A percentile compares a stretch with the other conserved stretches of the same genome.
These are phyloP conservation scores for Gymnosoma rotundatum DNA, from an alignment of 2,888 invertebrate species.

Conservation along the genomic window DNA sequence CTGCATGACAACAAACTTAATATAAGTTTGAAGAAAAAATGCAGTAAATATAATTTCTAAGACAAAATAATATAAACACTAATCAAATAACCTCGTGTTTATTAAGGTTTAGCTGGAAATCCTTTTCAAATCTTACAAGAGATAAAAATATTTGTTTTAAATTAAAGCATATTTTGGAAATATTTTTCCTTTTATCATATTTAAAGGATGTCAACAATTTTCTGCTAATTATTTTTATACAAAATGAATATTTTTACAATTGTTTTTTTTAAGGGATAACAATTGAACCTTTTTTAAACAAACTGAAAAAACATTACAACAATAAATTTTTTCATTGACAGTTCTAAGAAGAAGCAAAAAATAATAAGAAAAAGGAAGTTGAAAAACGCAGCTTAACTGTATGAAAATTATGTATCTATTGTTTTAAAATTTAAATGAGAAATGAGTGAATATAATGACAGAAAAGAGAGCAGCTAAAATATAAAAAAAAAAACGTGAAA, in stretches of 20 bases:
- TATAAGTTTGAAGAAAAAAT: too few species aligned
- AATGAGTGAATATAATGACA: slow-evolving; percentile 15
- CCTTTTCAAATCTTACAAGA: too few species aligned
- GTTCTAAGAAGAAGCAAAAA: slow-evolving; percentile 8
- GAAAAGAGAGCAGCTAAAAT: slow-evolving; percentile 14
- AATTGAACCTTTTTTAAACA: slow-evolving; percentile 8
- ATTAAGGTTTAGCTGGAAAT: too few species aligned
- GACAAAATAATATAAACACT: too few species aligned
- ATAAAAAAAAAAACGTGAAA: neutral
- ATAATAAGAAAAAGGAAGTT: slow-evolving; percentile 15
- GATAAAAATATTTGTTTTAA: too few species aligned
- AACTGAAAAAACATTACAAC: slow-evolving; percentile 8
- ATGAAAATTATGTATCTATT: slow-evolving; percentile 64
- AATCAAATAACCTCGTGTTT: too few species aligned
- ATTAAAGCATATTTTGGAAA: neutral
- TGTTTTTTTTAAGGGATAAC: neutral
- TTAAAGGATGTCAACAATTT: slow-evolving; percentile 22
- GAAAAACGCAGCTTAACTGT: slow-evolving; percentile 31
- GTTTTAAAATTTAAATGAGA: slow-evolving; percentile 54
- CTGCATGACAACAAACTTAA: too few species aligned
- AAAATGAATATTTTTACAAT: neutral
- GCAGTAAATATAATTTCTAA: too few species aligned
- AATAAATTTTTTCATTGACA: slow-evolving; percentile 55
- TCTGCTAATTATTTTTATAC: neutral
- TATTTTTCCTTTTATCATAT: slow-evolving; percentile 10